These are phyloP conservation scores for Glareola pratincola DNA, from an alignment of 2,113 vertebrate genomes.

Conservation along the genomic window DNA sequence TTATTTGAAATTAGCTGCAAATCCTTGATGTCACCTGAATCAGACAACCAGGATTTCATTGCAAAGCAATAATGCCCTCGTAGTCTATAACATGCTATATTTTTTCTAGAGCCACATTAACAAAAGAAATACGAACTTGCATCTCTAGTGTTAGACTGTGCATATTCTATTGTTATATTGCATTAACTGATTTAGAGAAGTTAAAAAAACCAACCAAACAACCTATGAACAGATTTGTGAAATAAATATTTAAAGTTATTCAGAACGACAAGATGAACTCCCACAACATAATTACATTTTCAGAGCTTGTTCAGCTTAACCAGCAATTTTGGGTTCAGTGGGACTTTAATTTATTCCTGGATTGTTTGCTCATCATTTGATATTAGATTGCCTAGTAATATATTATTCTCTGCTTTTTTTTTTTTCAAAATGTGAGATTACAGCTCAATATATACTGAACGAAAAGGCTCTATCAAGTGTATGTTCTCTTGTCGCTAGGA, in stretches of 20 bases:
- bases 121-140: neutral
- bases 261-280: neutral
- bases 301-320: neutral
- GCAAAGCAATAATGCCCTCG: neutral
- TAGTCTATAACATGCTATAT: neutral
- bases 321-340: conserved; percentile 9
- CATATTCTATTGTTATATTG: neutral
- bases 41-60: neutral
- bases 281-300: conserved; percentile 20
- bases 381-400: neutral
- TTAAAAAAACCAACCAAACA: neutral
- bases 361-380: conserved; percentile 23
- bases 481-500: neutral
- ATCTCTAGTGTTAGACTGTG: neutral
- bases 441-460: neutral
- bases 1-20: neutral
- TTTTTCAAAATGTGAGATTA: neutral
- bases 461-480: neutral
- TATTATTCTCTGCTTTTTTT: neutral
- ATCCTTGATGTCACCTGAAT: neutral
- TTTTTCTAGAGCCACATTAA: neutral
- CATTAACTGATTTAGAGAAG: neutral
- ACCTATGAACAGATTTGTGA: neutral
- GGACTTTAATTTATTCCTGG: conserved; percentile 22
- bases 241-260: neutral